A percentile compares a stretch with the other conserved stretches of the same genome.
phyloP scores from a whole-genome alignment of 2,888 invertebrate genomes.

The Drosophila ezoana region DNA sequence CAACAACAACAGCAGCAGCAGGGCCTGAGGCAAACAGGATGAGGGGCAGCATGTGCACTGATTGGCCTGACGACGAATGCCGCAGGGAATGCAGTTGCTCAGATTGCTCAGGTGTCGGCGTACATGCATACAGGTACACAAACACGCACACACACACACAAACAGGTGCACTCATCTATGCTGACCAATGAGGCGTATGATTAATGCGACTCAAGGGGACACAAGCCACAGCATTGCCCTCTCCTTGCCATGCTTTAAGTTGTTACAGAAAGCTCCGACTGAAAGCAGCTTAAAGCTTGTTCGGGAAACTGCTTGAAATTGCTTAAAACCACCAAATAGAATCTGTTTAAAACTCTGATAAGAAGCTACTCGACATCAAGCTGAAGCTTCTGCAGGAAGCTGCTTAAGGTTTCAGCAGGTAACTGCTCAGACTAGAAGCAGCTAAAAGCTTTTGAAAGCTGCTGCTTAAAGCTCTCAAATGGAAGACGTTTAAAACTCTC shows the following conservation, averaged over 20 bases:
- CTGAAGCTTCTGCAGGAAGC: too few relatives aligned
- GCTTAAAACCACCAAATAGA: too few relatives aligned
- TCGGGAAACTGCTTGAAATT: too few relatives aligned
- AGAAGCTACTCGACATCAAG: too few relatives aligned
- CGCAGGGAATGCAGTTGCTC: conserved; percentile 36
- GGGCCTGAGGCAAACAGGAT: conserved; percentile 1
- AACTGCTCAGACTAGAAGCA: too few relatives aligned
- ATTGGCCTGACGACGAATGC: conserved; percentile 43
- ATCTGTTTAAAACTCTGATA: too few relatives aligned
- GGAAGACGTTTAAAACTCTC: too few relatives aligned
- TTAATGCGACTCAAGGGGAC: conserved; percentile 43
- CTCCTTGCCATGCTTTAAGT: conserved; percentile 2
- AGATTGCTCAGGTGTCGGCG: conserved; percentile 34
- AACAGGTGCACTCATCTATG: conserved; percentile 2
- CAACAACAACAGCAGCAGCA: background rate
- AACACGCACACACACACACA: background rate
- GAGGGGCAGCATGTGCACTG: conserved; percentile 40
- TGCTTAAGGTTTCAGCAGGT: too few relatives aligned
- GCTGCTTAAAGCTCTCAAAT: too few relatives aligned
- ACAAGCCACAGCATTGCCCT: background rate
- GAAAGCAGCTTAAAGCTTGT: too few relatives aligned
- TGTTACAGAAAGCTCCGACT: too few relatives aligned
- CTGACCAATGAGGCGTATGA: conserved; percentile 72
- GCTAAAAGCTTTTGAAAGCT: too few relatives aligned
- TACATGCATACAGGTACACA: background rate